A percentile compares a stretch with the other conserved stretches of the same genome.
phyloP scores from a whole-genome alignment of 2,113 vertebrate genomes.

The Rhizomys pruinosus region DNA sequence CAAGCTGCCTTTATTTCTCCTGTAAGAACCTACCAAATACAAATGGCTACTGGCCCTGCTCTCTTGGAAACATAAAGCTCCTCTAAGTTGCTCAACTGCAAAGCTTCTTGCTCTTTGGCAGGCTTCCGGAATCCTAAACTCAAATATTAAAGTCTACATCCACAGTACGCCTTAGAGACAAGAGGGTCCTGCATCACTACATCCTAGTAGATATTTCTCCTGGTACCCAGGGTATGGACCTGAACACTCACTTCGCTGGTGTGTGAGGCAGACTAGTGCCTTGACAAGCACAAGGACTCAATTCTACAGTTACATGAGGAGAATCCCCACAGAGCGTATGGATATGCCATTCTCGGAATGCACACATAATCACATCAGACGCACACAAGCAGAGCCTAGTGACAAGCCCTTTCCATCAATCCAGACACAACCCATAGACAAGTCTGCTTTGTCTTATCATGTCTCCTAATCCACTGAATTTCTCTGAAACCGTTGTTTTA shows the following conservation, averaged over 20 bases:
- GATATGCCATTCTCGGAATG: not conserved
- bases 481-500: not conserved
- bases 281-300: not conserved
- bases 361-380: not conserved
- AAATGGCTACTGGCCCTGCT: not conserved
- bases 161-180: not conserved
- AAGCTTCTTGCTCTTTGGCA: not conserved
- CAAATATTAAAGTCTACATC: not conserved
- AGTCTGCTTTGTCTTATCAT: not conserved
- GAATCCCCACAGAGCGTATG: not conserved
- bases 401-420: not conserved
- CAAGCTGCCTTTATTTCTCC: not conserved
- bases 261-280: fast-evolving
- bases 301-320: not conserved
- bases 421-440: not conserved
- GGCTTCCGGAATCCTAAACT: not conserved
- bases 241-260: not conserved
- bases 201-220: not conserved
- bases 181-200: fast-evolving
- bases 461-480: not conserved
- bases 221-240: no score
- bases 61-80: not conserved
- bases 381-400: not conserved
- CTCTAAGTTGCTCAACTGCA: not conserved
- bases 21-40: not conserved